Percentiles rank a stretch among this genome's conserved stretches.
phyloP scores from a whole-genome alignment of 2,888 invertebrate genomes.

The Eutolmus rufibarbis region DNA sequence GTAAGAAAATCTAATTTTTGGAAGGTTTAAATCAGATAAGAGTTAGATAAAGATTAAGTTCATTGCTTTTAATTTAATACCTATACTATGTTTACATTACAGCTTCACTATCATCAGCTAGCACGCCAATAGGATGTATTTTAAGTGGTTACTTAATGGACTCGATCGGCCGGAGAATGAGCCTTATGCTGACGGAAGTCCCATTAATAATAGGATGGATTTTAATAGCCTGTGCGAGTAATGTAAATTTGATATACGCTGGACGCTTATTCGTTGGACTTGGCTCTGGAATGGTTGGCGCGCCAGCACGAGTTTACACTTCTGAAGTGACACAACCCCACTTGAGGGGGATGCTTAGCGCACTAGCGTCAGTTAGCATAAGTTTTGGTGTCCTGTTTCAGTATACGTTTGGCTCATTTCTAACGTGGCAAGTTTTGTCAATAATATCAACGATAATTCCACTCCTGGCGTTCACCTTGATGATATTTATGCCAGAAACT shows the following conservation, averaged over 20 bases:
- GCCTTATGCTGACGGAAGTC: conserved; percentile 71
- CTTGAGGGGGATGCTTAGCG: conserved; percentile 76
- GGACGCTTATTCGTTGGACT: conserved; percentile 72
- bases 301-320: conserved; percentile 74
- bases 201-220: conserved; percentile 76
- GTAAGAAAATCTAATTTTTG: too few species aligned
- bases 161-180: conserved; percentile 70
- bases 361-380: conserved; percentile 75
- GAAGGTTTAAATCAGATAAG: too few species aligned
- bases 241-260: conserved; percentile 69
- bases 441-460: conserved; percentile 70
- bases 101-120: conserved; percentile 73
- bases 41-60: too few species aligned
- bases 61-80: too few species aligned
- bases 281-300: conserved; percentile 77
- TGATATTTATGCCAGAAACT: conserved; percentile 74
- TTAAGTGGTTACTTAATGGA: conserved; percentile 77
- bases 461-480: conserved; percentile 67
- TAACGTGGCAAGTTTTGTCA: conserved; percentile 72
- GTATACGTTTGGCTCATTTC: conserved; percentile 69
- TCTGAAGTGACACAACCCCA: conserved; percentile 77
- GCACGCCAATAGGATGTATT: conserved; percentile 75
- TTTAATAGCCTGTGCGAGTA: conserved; percentile 67
- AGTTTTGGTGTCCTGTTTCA: conserved; percentile 74
- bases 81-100: conserved; percentile 47